Conservation (phyloP, 2,888 invertebrate species). For the Odontomyia ornata region DNA sequence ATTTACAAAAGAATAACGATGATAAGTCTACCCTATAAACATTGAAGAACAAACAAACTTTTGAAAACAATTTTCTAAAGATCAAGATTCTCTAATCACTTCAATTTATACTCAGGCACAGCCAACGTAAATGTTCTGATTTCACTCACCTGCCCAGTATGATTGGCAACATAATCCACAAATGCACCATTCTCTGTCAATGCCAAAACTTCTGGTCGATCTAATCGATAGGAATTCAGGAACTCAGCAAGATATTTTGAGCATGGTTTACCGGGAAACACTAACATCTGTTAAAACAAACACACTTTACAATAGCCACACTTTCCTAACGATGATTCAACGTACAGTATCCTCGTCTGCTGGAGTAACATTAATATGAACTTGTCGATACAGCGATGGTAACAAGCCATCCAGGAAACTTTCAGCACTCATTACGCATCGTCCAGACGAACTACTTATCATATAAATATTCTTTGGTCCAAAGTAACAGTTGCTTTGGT, state of each 20-base stretch:
- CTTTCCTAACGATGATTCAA: background rate
- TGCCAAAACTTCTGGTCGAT: background rate
- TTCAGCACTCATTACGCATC: slow-evolving; percentile 25
- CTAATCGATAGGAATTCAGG: background rate
- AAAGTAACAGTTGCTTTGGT: background rate
- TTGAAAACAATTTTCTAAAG: too few relatives aligned
- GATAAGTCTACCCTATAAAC: too few relatives aligned
- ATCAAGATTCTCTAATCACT: too few relatives aligned
- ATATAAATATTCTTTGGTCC: slow-evolving; percentile 17
- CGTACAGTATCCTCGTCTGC: background rate
- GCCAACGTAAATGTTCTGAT: too few relatives aligned
- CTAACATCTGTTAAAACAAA: background rate
- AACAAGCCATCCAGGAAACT: slow-evolving; percentile 21
- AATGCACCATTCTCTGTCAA: background rate
- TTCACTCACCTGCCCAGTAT: slow-evolving; percentile 29
- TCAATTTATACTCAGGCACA: too few relatives aligned
- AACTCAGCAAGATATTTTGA: background rate
- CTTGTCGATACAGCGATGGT: background rate
- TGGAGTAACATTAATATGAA: background rate
- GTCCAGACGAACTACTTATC: background rate
- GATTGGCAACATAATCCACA: slow-evolving; percentile 7
- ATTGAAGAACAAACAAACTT: too few relatives aligned
- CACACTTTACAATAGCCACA: background rate
- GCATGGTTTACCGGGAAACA: background rate
- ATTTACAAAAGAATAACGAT: too few relatives aligned